Evolutionary conservation across 2,888 invertebrate genomes (phyloP), one percentile per base, ranked within the genome.

Genomic region (Caenorhabditis plicata): DNA sequence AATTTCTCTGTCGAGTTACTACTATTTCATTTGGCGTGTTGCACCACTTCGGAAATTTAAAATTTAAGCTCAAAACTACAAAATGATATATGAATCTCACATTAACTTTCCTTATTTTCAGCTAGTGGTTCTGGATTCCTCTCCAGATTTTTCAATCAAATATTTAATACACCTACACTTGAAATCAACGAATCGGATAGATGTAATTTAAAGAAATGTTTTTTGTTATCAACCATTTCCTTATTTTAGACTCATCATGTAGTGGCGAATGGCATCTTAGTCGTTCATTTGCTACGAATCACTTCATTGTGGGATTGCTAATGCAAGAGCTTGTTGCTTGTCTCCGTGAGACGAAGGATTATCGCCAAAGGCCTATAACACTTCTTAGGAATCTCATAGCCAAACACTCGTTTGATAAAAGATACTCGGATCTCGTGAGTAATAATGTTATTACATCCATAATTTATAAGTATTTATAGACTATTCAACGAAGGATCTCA

Each of bases 381-480:
- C 88, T 90, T 13, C 84, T 95, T 20, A 87, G 92, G 56, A 90
- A 92, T 81, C 84, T 93, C 61, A 83, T 96, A 71, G 91, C 91
- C 8, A 96, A 96, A 81, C 95, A 96, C 82, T 90, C 93, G 78
- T 86, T 91, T 78, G 95, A 96, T 82, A 90, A 91, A 81, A 86
- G 95, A 55, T 92, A 92, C 81, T 87, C 89, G 72, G 87, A 87
- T 72, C 87, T 88, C 81, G 89, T 88, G 74, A 57, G 73, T 61
- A n/a, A n/a, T n/a, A n/a, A n/a, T n/a, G n/a, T n/a, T n/a, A n/a
- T n/a, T n/a, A 33, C 9, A 33, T 5, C 7, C 29, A 27, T 27
- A 27, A 27, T 27, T 27, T 7, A 27, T 42, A 35, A n/a, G 23
- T 3, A n/a, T 29, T 50, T 71, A 36, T 48, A 77, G 76, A 69